These are phyloP conservation scores for Crocuta crocuta DNA, from an alignment of 2,113 vertebrate species.

Conservation along the genomic window DNA sequence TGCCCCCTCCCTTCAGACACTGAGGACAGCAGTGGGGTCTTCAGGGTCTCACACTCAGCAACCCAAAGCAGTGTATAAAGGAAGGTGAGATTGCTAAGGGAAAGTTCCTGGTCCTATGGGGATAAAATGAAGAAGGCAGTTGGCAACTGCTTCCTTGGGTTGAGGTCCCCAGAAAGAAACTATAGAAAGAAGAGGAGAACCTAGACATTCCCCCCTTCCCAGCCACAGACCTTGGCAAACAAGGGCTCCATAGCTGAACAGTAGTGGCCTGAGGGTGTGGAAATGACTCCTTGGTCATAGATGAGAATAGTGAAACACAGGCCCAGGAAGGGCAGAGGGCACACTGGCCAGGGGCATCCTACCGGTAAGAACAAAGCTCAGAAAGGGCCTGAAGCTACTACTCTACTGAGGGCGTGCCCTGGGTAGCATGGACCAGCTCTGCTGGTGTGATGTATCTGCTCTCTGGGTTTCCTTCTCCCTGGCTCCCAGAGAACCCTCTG, in stretches of 20 bases:
- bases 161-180: neutral
- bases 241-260: neutral
- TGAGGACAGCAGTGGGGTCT: slow-evolving; percentile 36
- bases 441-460: neutral
- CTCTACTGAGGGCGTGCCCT: neutral
- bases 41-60: neutral
- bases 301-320: neutral
- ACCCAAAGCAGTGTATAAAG: neutral
- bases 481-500: neutral
- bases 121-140: neutral
- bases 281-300: neutral
- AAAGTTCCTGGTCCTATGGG: neutral
- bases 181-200: neutral
- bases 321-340: neutral
- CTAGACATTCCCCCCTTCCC: neutral
- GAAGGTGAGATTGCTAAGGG: neutral
- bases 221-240: neutral
- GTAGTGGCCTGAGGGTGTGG: neutral
- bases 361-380: neutral
- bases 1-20: slow-evolving; percentile 64
- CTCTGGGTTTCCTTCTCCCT: neutral
- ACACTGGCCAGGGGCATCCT: neutral
- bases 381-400: neutral
- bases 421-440: neutral
- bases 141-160: neutral